These are phyloP conservation scores for Brachylomia viminalis DNA, from an alignment of 2,888 invertebrate species.

Conservation along the genomic window DNA sequence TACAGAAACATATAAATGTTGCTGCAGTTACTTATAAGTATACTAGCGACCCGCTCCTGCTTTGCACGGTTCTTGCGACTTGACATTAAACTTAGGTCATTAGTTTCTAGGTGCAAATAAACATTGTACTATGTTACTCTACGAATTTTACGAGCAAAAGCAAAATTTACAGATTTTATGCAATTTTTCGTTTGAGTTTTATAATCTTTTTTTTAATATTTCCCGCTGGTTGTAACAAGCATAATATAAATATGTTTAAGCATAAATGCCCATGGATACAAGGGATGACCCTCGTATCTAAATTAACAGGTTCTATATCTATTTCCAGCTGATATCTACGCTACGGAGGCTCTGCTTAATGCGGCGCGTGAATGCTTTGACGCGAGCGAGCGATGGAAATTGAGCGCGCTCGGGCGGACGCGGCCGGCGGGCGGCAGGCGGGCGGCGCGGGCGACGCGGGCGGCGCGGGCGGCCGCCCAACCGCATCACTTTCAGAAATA, in stretches of 20 bases:
- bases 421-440: constrained; percentile 21
- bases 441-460: constrained; percentile 9
- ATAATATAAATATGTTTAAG: neutral
- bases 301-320: constrained; percentile 49
- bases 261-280: neutral
- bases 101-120: neutral
- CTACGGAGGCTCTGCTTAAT: constrained; percentile 37
- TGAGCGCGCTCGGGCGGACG: constrained; percentile 56
- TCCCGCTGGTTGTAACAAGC: neutral
- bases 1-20: neutral
- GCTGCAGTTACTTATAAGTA: neutral
- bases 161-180: neutral
- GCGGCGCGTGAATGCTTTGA: constrained; percentile 50
- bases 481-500: constrained; percentile 54
- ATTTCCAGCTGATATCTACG: constrained; percentile 55
- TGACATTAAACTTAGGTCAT: neutral
- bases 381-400: constrained; percentile 47
- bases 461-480: constrained; percentile 28
- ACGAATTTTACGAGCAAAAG: neutral
- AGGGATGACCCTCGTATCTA: neutral
- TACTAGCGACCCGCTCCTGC: neutral
- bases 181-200: neutral
- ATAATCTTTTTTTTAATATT: neutral
- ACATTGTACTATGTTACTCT: neutral
- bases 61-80: neutral